Percentiles rank a stretch among this genome's conserved stretches.
These are phyloP conservation scores for Schizopygopsis pylzovi DNA, from an alignment of 2,797 vertebrate genomes.

Conservation along the genomic window DNA sequence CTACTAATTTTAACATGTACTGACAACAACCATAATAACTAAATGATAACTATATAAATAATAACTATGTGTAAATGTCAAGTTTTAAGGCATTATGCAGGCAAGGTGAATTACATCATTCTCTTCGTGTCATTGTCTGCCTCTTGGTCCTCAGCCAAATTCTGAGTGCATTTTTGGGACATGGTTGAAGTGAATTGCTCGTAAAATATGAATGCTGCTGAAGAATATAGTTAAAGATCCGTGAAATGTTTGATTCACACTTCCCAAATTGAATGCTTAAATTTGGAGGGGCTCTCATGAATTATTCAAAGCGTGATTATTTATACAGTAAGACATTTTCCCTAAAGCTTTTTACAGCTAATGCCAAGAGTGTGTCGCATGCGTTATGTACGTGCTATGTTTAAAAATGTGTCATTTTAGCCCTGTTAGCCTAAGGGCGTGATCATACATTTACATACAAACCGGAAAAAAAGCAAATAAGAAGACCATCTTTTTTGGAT, in stretches of 20 bases:
- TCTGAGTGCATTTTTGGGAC: slow-evolving; percentile 46
- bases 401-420: slow-evolving; percentile 24
- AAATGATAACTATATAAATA: too few species aligned
- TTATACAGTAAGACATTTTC: slow-evolving; percentile 49
- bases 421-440: neutral
- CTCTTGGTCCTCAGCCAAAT: slow-evolving; percentile 52
- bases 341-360: slow-evolving; percentile 43
- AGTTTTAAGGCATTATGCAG: neutral
- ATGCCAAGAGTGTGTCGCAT: slow-evolving; percentile 24
- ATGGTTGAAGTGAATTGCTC: slow-evolving; percentile 18
- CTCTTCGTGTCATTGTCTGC: slow-evolving; percentile 28
- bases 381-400: neutral
- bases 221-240: slow-evolving; percentile 51
- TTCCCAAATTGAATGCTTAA: slow-evolving; percentile 24
- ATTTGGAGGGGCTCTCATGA: slow-evolving; percentile 36
- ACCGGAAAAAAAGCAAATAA: neutral
- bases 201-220: slow-evolving; percentile 16
- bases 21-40: neutral
- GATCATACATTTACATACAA: slow-evolving; percentile 10
- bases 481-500: neutral
- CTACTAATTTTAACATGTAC: neutral
- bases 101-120: slow-evolving; percentile 23
- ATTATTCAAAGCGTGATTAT: slow-evolving; percentile 56
- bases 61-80: neutral
- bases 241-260: slow-evolving; percentile 34